Evolutionary conservation across 2,888 invertebrate species (phyloP).

Genomic region (Dexiosoma caninum): DNA sequence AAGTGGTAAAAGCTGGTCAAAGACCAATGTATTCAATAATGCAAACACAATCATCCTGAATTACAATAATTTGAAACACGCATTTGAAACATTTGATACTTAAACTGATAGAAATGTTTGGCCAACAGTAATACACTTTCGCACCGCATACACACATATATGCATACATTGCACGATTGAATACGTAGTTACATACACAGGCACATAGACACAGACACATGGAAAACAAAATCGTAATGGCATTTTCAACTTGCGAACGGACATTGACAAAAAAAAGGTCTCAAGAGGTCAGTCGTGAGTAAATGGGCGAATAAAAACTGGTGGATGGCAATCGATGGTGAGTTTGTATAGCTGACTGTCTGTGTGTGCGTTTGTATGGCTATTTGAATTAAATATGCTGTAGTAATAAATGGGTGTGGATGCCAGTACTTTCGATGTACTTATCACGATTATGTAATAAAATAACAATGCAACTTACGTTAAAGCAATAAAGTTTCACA

Average conservation of each 20-base stretch:
- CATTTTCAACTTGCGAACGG: conserved; percentile 45
- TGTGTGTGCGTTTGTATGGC: neutral
- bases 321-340: neutral
- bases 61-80: conserved; percentile 29
- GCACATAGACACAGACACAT: neutral
- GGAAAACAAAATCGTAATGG: conserved; percentile 6
- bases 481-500: conserved; percentile 31
- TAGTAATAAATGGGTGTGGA: conserved; percentile 35
- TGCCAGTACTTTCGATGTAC: conserved; percentile 21
- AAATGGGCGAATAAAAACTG: conserved; percentile 43
- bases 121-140: neutral
- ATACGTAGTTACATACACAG: neutral
- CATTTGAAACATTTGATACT: conserved; percentile 21
- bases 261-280: conserved; percentile 50
- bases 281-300: conserved; percentile 45
- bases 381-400: neutral
- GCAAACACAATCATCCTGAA: conserved; percentile 42
- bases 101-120: neutral
- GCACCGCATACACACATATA: too few species aligned
- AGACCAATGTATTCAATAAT: conserved; percentile 41
- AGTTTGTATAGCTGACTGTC: neutral
- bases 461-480: conserved; percentile 42
- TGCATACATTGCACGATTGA: too few species aligned
- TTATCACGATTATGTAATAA: conserved; percentile 51
- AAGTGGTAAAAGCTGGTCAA: conserved; percentile 48